These are phyloP conservation scores for Drosophila neutralis DNA, from an alignment of 2,888 invertebrate genomes.

Conservation along the genomic window DNA sequence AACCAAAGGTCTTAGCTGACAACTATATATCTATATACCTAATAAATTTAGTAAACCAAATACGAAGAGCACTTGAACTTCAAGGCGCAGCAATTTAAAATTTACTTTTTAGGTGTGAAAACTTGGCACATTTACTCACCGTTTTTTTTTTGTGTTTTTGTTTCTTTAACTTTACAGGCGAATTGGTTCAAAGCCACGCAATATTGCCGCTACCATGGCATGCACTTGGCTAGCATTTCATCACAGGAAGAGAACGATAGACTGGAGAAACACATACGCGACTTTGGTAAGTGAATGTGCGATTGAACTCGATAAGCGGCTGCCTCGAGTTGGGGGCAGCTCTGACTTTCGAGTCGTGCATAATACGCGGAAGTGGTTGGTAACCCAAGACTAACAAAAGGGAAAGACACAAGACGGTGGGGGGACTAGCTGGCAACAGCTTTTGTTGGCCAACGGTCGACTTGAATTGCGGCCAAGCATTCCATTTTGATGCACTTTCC, in stretches of 20 bases:
- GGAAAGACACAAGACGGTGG: background rate
- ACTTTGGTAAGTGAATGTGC: constrained; percentile 89
- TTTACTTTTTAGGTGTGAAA: background rate
- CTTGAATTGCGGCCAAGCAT: constrained; percentile 43
- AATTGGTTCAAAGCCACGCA: constrained; percentile 97
- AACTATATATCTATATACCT: background rate
- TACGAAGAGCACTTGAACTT: background rate
- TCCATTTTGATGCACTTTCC: constrained; percentile 60
- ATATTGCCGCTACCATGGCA: constrained; percentile 96
- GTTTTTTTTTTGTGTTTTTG: background rate
- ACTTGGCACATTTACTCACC: constrained; percentile 3
- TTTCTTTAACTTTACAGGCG: constrained; percentile 87
- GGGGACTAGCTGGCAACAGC: background rate
- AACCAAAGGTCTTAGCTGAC: too few species aligned
- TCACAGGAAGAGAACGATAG: constrained; percentile 96
- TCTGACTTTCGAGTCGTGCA: constrained; percentile 69
- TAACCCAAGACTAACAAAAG: constrained; percentile 67
- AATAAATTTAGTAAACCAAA: fast-evolving
- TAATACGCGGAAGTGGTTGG: constrained; percentile 75
- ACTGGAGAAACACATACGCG: constrained; percentile 94
- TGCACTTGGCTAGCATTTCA: constrained; percentile 95
- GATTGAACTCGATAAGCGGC: constrained; percentile 7
- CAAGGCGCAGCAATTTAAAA: too few species aligned
- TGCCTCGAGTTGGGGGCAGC: constrained; percentile 7
- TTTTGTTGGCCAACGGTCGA: constrained; percentile 25